Conservation (phyloP, 2,888 invertebrate species). For the Adineta ricciae region DNA sequence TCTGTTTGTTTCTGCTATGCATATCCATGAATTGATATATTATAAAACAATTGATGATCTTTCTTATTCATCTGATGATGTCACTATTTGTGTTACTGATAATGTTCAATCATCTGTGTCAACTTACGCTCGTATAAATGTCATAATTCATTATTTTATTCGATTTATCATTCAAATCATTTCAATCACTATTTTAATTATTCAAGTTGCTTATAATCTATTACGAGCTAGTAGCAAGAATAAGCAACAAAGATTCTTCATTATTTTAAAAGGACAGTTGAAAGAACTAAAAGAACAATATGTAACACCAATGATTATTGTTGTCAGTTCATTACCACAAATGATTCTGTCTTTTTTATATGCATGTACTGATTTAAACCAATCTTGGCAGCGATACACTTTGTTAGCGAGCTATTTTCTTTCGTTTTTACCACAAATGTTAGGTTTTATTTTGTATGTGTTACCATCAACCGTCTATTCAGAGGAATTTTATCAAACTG, state of each 20-base stretch:
- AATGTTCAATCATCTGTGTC: neutral
- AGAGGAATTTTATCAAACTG: neutral
- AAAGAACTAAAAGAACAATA: neutral
- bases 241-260: neutral
- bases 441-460: neutral
- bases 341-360: neutral
- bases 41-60: neutral
- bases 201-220: neutral
- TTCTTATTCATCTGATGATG: neutral
- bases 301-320: neutral
- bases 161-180: neutral
- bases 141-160: neutral
- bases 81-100: neutral
- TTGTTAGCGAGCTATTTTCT: neutral
- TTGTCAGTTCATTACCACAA: neutral
- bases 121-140: neutral
- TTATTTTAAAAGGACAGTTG: neutral
- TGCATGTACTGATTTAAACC: neutral
- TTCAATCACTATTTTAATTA: neutral
- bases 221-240: neutral
- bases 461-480: neutral
- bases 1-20: neutral
- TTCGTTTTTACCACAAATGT: neutral
- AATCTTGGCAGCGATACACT: neutral
- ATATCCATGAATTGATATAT: neutral